phyloP scores from a whole-genome alignment of 2,113 vertebrate species.

The Phodopus roborovskii region DNA sequence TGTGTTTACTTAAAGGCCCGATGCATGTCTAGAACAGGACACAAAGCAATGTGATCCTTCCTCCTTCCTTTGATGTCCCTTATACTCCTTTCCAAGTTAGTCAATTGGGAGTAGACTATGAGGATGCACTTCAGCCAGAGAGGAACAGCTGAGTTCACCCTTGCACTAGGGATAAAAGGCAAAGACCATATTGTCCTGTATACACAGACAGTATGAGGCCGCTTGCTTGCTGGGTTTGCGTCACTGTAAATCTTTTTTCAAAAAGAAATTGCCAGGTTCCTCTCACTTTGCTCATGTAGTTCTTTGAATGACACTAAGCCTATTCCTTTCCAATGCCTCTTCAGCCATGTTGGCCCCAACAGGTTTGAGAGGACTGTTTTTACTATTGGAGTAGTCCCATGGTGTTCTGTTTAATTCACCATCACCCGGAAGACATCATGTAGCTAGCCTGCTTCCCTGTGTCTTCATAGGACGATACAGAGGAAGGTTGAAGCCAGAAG shows the following conservation, averaged over 20 bases:
- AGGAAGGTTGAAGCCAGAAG: background rate
- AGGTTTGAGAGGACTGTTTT: background rate
- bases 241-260: background rate
- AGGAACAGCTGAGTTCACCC: too few species aligned
- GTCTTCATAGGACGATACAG: background rate
- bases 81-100: background rate
- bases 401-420: background rate
- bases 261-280: background rate
- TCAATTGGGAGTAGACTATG: background rate
- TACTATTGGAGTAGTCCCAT: background rate
- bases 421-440: background rate
- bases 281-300: background rate
- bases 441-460: too few species aligned
- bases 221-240: background rate
- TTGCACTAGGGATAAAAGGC: background rate
- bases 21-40: background rate
- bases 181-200: background rate
- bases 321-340: background rate
- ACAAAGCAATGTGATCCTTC: background rate
- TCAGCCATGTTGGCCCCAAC: background rate
- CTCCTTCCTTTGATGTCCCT: background rate
- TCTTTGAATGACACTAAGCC: background rate
- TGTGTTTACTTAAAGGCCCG: background rate
- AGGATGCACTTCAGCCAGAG: background rate
- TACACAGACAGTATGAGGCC: background rate